These are phyloP conservation scores for Phaethon lepturus DNA, from an alignment of 2,113 vertebrate genomes.

Conservation along the genomic window DNA sequence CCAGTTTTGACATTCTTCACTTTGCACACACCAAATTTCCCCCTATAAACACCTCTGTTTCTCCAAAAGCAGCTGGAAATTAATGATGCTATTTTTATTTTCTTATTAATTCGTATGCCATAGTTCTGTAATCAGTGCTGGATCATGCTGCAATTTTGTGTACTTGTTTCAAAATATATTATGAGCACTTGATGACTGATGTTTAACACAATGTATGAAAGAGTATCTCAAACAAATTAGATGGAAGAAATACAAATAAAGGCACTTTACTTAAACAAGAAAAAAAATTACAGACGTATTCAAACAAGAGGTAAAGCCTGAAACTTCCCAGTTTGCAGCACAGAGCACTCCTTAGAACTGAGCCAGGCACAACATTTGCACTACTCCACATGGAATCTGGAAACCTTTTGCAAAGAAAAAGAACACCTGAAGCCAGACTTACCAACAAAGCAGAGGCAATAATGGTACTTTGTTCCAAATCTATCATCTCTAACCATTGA, in stretches of 20 bases:
- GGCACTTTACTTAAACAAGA: background rate
- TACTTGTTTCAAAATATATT: constrained; percentile 56
- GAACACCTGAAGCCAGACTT: background rate
- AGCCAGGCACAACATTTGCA: background rate
- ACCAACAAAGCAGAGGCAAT: background rate
- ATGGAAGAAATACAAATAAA: constrained; percentile 37
- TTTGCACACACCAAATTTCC: background rate
- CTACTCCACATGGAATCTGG: background rate
- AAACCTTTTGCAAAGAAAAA: background rate
- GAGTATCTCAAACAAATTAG: constrained; percentile 56
- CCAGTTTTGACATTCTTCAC: background rate
- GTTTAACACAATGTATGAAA: constrained; percentile 36
- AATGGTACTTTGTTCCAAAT: background rate
- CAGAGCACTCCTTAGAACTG: background rate
- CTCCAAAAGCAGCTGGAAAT: constrained; percentile 61
- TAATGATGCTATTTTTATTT: constrained; percentile 59
- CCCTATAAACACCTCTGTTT: constrained; percentile 36
- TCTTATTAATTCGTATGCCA: constrained; percentile 55
- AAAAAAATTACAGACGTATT: background rate
- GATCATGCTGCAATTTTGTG: constrained; percentile 45
- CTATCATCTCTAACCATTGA: background rate
- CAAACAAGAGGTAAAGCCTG: background rate
- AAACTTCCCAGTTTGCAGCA: background rate
- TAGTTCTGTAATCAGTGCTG: constrained; percentile 54
- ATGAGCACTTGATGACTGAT: constrained; percentile 38